Base-by-base conservation (phyloP, 2,888 invertebrate genomes). In the Bellardia bayeri region DNA sequence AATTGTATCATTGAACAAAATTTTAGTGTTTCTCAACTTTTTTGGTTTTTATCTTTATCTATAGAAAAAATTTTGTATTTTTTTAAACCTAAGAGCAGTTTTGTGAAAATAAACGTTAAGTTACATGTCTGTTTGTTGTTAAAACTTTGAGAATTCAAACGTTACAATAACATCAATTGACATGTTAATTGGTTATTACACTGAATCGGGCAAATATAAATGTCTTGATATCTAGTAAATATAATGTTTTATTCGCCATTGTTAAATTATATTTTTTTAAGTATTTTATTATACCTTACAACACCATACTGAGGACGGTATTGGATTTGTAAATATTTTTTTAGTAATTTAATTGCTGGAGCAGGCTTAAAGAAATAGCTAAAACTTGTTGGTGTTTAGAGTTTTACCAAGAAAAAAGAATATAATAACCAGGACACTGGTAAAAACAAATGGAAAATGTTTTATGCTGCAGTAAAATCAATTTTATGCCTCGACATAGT, bases 381-480 rank as follows among this genome's bases (percentile, higher is more conserved):
- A 37, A 6, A 37, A 37, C 37, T 1, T 51, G 5, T 33, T 75
- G 49, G 30, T 76, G 40, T 42, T 33, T 11, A 37, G n/a, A 74
- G 76, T 61, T 49, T 49, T 42, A 2, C 2, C 8, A 58, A 66
- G 40, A 7, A 33, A 30, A 30, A 40, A 9, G n/a, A 75, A 54
- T 13, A 58, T 6, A 72, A 71, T 30, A 66, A 81, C n/a, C 37
- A 63, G 37, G 23, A 74, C 42, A 42, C 8, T 9, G 11, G 61
- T 30, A 4, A 63, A 5, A 64, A 58, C 40, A 58, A 37, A 30
- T 14, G 61, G 45, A 30, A 81, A 66, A 74, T 86, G 45, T 63
- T 86, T 86, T 78, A 86, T 56, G 68, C 78, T 82, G 82, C 82
- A 82, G 63, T 75, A 69, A 56, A 30, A 49, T 23, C 58, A 33